Percentiles rank a stretch among this genome's conserved stretches.
Conservation (phyloP, 2,113 vertebrate genomes). For the Paramormyrops kingsleyae region DNA sequence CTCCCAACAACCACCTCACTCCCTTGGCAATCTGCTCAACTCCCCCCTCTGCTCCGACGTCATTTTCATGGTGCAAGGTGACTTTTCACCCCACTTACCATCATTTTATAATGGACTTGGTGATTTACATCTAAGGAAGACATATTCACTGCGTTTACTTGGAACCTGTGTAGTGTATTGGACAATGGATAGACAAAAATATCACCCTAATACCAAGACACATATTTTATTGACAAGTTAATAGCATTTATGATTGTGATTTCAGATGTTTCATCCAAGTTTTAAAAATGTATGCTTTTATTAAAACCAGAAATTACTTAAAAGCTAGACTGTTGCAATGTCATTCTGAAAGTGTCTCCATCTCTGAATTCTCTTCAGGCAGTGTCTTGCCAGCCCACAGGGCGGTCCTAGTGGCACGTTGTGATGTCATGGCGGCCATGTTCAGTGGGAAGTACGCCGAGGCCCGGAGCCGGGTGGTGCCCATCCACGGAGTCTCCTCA, state of each 20-base stretch:
- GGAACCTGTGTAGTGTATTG: not conserved
- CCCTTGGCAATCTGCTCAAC: slow-evolving; percentile 87
- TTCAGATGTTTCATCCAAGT: not conserved
- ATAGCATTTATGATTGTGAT: not conserved
- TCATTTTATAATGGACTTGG: not conserved
- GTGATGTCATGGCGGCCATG: slow-evolving; percentile 96
- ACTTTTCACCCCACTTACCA: slow-evolving; percentile 7
- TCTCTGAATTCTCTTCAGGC: slow-evolving; percentile 52
- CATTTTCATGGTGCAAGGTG: slow-evolving; percentile 97
- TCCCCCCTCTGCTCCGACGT: slow-evolving; percentile 88
- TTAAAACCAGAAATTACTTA: not conserved
- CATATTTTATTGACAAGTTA: not conserved
- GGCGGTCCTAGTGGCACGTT: slow-evolving; percentile 86
- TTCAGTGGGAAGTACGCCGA: slow-evolving; percentile 93
- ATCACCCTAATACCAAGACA: not conserved
- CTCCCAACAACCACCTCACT: slow-evolving; percentile 63
- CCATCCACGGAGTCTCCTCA: slow-evolving; percentile 88
- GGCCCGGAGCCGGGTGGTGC: slow-evolving; percentile 80
- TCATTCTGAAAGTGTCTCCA: not conserved
- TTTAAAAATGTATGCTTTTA: not conserved
- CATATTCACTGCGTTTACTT: not conserved
- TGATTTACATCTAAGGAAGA: not conserved
- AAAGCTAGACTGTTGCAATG: not conserved
- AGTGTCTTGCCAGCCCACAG: slow-evolving; percentile 82
- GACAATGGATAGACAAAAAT: not conserved